Conservation (phyloP, 2,113 vertebrate genomes). For the Lagopus muta region DNA sequence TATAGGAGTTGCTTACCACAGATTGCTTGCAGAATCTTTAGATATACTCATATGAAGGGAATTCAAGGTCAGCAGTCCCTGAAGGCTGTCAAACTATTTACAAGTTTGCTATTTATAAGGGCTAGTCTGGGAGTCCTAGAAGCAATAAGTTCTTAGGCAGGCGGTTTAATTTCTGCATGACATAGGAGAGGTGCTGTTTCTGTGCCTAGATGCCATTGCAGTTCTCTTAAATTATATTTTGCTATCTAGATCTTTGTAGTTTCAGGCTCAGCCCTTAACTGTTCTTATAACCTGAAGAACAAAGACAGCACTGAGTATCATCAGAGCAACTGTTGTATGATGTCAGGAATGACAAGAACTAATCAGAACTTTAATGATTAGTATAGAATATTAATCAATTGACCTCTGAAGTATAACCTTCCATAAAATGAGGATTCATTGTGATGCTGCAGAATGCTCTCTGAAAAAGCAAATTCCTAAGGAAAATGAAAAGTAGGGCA, state of each 20-base stretch:
- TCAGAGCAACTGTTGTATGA: neutral
- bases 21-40: slow-evolving; percentile 43
- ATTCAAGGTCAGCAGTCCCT: slow-evolving; percentile 70
- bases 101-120: slow-evolving; percentile 77
- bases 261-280: neutral
- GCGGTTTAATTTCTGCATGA: slow-evolving; percentile 46
- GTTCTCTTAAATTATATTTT: slow-evolving; percentile 27
- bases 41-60: slow-evolving; percentile 50
- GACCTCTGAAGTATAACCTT: neutral
- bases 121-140: slow-evolving; percentile 67
- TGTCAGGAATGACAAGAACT: slow-evolving; percentile 13
- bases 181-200: slow-evolving; percentile 13
- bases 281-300: neutral
- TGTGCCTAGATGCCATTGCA: neutral
- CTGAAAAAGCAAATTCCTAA: neutral
- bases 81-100: slow-evolving; percentile 72
- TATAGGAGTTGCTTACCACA: slow-evolving; percentile 51
- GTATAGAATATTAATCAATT: slow-evolving; percentile 46
- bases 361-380: slow-evolving; percentile 37
- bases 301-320: neutral
- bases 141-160: slow-evolving; percentile 59
- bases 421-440: slow-evolving; percentile 16
- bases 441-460: neutral
- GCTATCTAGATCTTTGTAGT: neutral
- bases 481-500: slow-evolving; percentile 47